Base-by-base conservation (phyloP, 2,888 invertebrate species). In the Yponomeuta sedellus region DNA sequence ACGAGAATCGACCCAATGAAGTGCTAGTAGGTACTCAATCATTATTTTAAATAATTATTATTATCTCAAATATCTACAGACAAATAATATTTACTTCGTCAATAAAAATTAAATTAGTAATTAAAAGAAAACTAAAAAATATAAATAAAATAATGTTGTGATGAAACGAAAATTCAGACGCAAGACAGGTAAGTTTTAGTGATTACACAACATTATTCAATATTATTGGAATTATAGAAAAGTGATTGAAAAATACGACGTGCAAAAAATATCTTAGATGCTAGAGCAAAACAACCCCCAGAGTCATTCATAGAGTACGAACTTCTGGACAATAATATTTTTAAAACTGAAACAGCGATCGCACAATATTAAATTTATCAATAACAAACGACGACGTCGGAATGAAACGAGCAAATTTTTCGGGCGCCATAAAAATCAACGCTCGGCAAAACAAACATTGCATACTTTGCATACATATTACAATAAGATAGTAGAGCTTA, bases 391-490 rank as follows among this genome's bases (percentile, higher is more conserved):
- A 61, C n/a, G 44, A 52, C 44, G 44, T 61, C 28, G 28, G 28
- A 56, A 64, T 28, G 25, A 56, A 64, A 61, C 56, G 39, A 57
- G 61, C 62, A 65, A 59, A 59, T 22, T 61, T 34, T 57, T 56
- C 56, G n/a, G 16, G 44, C 44, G 44, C 16, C 44, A 52, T 52
- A 52, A 52, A 34, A 52, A 52, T 20, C 16, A 62, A 63, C 19
- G 56, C 39, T 3, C 56, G 40, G 71, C 71, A 73, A 73, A 70
- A 34, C 34, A 5, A 73, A 20, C 67, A 70, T 71, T 70, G 69
- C 70, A 70, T 68, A 70, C 61, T 70, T 70, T 70, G 69, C 69
- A 70, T 69, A 71, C 67, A 68, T 69, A 16, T 52, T 52, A 52
- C 16, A 52, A 16, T 16, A 16, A 52, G 12, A 12, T 28, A 12